Evolutionary conservation across 2,888 invertebrate genomes (phyloP), one percentile per base, ranked within the genome.

Genomic region (Tortricodes alternella): DNA sequence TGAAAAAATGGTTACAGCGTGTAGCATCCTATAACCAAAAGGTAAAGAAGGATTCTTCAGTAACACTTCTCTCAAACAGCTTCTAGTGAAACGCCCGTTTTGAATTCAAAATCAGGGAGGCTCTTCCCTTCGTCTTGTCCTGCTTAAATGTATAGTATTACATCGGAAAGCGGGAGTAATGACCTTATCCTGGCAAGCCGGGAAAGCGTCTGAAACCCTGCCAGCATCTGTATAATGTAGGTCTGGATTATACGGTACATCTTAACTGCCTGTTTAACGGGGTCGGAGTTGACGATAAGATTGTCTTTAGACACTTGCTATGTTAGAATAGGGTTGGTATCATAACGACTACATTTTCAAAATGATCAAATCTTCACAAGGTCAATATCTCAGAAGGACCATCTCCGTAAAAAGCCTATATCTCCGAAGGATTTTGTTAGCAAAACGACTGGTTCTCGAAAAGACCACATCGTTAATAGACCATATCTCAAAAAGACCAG

Each of bases 201-300:
- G 27, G 24, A 18, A 19, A 27, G 18, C 19, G 43, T 24, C 53
- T 29, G 49, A 29, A 21, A 11, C 49, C 21, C 11, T 50, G 37
- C 52, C 52, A 46, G 44, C 49, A 2, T 3, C 35, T 50, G 43
- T 50, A 50, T 56, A 44, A 56, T 50, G 29, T 43, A 41, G 19
- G 34, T 11, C 35, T 18, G 44, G 44, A 56, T 49, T 50, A 44
- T 50, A 29, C 43, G 49, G 29, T 44, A 44, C 37, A 27, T 44
- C 35, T 29, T 44, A 56, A 44, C 41, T 11, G 43, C 38, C 37
- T 15, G 34, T 19, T 35, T 13, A 15, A 21, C 32, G 29, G 37
- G 21, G 21, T 24, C n/a, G 37, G 21, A 27, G 29, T 44, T 29
- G 11, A 29, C 29, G 37, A 29, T 49, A 15, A 43, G 27, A 49